A percentile compares a stretch with the other conserved stretches of the same genome.
phyloP scores from a whole-genome alignment of 2,888 invertebrate genomes.

The Lagria hirta region DNA sequence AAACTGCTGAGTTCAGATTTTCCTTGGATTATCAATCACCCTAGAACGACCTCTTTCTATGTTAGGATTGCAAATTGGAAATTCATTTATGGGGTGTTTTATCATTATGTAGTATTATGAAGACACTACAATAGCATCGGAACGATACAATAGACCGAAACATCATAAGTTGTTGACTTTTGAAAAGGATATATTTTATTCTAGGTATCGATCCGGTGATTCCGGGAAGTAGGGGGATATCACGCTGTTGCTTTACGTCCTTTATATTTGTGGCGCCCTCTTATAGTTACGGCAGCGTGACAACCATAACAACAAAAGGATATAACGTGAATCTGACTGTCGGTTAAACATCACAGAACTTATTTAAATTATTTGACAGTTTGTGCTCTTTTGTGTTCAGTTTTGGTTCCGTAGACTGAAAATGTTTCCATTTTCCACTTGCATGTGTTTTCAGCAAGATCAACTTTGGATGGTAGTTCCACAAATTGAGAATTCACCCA shows the following conservation, averaged over 20 bases:
- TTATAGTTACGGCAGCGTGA: slow-evolving; percentile 21
- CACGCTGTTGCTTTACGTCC: slow-evolving; percentile 19
- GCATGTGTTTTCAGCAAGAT: slow-evolving; percentile 64
- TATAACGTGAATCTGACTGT: slow-evolving; percentile 26
- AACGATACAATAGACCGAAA: too few relatives aligned
- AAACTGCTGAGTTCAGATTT: too few relatives aligned
- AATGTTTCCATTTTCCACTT: slow-evolving; percentile 47
- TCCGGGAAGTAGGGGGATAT: slow-evolving; percentile 12
- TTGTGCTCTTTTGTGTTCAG: slow-evolving; percentile 64
- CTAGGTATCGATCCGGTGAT: slow-evolving; percentile 18
- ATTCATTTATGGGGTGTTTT: too few relatives aligned
- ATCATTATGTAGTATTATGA: too few relatives aligned
- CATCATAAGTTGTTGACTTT: too few relatives aligned
- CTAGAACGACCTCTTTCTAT: too few relatives aligned
- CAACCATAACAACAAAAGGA: slow-evolving; percentile 23
- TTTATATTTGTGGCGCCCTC: slow-evolving; percentile 25
- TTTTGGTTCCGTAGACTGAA: slow-evolving; percentile 57
- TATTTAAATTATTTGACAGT: slow-evolving; percentile 28
- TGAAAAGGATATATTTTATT: slow-evolving; percentile 7
- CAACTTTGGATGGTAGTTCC: slow-evolving; percentile 25
- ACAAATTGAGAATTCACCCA: slow-evolving; percentile 5
- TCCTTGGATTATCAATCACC: too few relatives aligned
- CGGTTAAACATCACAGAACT: slow-evolving; percentile 30
- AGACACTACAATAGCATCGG: too few relatives aligned
- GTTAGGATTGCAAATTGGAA: too few relatives aligned